phyloP scores from a whole-genome alignment of 30 jellyfish, hydroid and myxozoan genomes.

The Turritopsis dohrnii region DNA sequence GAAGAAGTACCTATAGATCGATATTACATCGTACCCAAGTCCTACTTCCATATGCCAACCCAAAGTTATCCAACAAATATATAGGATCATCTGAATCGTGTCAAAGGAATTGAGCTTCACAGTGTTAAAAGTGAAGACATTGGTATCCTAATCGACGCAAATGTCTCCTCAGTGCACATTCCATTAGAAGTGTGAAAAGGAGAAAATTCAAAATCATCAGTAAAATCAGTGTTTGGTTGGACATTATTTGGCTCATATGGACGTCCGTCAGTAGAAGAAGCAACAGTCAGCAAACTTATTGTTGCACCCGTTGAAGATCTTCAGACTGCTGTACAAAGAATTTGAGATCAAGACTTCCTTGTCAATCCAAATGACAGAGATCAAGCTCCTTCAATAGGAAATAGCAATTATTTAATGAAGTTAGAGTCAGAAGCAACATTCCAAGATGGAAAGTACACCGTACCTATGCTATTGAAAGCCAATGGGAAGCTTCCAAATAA shows the following conservation, averaged over 20 bases:
- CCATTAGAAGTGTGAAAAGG: slow-evolving; percentile 10
- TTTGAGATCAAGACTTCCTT: slow-evolving; percentile 5
- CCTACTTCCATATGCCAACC: slow-evolving; percentile 17
- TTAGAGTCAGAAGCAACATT: neutral
- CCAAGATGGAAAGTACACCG: neutral
- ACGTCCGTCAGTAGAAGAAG: neutral
- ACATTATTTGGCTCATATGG: neutral
- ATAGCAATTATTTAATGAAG: neutral
- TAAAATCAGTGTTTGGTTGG: slow-evolving; percentile 18
- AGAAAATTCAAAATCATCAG: neutral
- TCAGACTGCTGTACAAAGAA: neutral
- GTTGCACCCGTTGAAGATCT: neutral
- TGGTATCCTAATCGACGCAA: slow-evolving; percentile 16
- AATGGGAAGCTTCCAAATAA: slow-evolving; percentile 2
- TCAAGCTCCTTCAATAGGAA: neutral
- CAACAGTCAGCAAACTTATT: neutral
- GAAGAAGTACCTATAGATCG: neutral
- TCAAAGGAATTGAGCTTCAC: slow-evolving; percentile 2
- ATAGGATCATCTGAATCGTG: neutral
- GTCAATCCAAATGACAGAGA: neutral
- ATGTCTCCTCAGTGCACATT: slow-evolving; percentile 8
- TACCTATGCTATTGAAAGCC: slow-evolving; percentile 11
- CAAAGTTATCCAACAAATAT: neutral
- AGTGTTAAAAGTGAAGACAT: neutral
- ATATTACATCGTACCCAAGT: neutral